Conservation (phyloP, 2,113 vertebrate genomes). For the Cacatua alba region DNA sequence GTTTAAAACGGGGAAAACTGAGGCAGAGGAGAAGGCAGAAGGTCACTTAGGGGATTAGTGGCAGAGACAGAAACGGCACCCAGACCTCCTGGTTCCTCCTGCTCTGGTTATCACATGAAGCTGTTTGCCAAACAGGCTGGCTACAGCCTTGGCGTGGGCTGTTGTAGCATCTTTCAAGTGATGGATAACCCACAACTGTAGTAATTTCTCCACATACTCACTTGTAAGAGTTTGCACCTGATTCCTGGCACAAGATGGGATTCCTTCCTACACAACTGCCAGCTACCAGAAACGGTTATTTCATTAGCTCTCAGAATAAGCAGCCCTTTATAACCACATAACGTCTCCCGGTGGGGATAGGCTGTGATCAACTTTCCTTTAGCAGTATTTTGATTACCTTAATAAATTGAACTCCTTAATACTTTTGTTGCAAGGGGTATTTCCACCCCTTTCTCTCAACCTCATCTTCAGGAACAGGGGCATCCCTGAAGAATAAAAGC, state of each 20-base stretch:
- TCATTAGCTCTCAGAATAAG: background rate
- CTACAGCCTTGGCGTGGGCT: rapidly evolving
- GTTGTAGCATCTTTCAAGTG: background rate
- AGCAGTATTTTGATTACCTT: constrained; percentile 14
- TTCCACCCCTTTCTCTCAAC: background rate
- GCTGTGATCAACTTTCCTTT: background rate
- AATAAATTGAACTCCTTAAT: background rate
- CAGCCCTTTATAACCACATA: background rate
- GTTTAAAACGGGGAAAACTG: background rate
- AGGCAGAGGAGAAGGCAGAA: background rate
- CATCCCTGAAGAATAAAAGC: background rate
- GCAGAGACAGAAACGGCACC: too few relatives aligned
- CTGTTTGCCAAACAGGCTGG: background rate
- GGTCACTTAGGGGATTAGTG: background rate
- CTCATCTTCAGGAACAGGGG: background rate
- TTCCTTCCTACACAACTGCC: background rate
- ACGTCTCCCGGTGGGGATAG: background rate
- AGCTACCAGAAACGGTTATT: background rate
- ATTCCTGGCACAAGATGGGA: background rate
- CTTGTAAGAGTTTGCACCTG: background rate
- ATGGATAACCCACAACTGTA: background rate
- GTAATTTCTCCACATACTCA: background rate
- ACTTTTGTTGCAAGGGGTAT: background rate
- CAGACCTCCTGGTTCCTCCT: background rate
- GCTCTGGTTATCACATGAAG: background rate